Evolutionary conservation across 2,888 invertebrate species (phyloP), one percentile per base, ranked within the genome.

Genomic region (Mesoligia furuncula): DNA sequence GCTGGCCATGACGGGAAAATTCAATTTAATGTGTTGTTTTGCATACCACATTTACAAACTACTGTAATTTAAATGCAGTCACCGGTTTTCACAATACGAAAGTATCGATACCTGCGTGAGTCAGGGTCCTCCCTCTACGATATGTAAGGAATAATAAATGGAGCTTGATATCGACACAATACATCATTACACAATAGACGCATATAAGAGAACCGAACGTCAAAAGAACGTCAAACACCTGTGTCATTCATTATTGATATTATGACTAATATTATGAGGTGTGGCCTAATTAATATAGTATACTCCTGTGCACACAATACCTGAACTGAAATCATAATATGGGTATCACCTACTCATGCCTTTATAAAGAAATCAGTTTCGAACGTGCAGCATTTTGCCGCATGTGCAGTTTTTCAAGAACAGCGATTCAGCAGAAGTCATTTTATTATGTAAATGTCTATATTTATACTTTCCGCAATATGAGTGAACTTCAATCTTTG

Each of bases 1-100:
- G 90, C 87, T 89, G 88, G 89, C 87, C 89, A 73, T 91, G 91
- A 90, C 88, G 83, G 84, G 78, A 78, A 86, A 86, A 84, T 87
- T 81, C 86, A 57, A 85, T 92, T 90, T 91, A 92, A 90, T 79
- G 84, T 86, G 79, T 78, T 31, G 75, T 81, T 77, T 81, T 77
- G 76, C 85, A 87, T 73, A 72, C 78, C 77, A 80, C 74, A 83
- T 84, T 89, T 87, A 57, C 82, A 78, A 84, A 85, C 45, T 71
- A 51, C 66, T 45, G 73, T 73, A 61, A 83, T 87, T 87, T 88
- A 89, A 62, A 36, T 24, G 24, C 11, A 81, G 86, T 86, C 80
- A 75, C 68, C 75, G 72, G 84, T 85, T 85, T 84, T 71, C 77
- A 80, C 77, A 83, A 85, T 85, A 83, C 68, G 79, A 80, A 88